phyloP scores from a whole-genome alignment of 2,113 vertebrate genomes.

The Eupsittula cactorum region DNA sequence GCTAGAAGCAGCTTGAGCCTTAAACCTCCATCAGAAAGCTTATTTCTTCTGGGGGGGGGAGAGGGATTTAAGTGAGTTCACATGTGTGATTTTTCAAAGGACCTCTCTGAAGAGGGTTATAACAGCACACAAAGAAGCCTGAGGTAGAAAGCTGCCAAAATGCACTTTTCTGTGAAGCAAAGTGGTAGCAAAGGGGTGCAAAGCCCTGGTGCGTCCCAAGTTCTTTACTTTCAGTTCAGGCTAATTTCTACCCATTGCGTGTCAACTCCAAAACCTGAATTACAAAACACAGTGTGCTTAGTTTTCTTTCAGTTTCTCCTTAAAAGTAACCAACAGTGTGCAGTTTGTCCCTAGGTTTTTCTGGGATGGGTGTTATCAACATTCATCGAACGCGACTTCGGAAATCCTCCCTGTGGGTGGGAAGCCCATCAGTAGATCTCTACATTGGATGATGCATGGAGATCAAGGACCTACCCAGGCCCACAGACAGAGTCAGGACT shows the following conservation, averaged over 20 bases:
- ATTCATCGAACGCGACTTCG: background rate
- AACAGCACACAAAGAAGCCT: background rate
- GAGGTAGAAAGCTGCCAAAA: slow-evolving; percentile 10
- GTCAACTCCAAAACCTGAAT: background rate
- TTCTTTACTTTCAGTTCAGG: background rate
- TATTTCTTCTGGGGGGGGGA: background rate
- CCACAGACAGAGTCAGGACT: background rate
- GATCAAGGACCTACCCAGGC: background rate
- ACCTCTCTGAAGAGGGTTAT: background rate
- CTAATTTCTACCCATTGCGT: slow-evolving; percentile 3
- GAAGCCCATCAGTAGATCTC: background rate
- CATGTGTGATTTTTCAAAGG: background rate
- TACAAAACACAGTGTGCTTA: background rate
- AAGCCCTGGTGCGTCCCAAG: background rate
- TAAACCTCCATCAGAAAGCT: background rate
- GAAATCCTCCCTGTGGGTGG: background rate
- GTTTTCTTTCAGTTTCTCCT: background rate
- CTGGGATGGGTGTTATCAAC: background rate
- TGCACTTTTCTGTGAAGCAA: background rate
- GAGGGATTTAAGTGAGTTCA: background rate
- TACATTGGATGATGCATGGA: background rate
- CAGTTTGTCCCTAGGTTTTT: background rate
- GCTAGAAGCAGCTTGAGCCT: background rate
- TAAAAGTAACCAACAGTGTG: background rate
- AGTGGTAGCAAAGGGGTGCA: background rate